phyloP scores from a whole-genome alignment of 2,113 vertebrate species.

The Lycaon pictus region DNA sequence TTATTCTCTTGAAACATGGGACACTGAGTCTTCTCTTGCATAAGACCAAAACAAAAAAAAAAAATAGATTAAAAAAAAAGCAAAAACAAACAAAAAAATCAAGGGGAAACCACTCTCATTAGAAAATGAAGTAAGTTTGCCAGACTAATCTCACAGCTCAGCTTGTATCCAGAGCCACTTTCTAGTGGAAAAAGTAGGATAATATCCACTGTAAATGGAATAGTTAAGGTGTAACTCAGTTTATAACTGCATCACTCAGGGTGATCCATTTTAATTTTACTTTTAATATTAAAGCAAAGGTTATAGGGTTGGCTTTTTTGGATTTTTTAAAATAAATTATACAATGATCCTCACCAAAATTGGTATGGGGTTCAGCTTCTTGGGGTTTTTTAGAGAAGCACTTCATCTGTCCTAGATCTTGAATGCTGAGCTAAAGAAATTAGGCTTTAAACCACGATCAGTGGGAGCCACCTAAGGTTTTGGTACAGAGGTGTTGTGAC shows the following conservation, averaged over 20 bases:
- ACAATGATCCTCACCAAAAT: not conserved
- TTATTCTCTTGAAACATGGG: constrained; percentile 33
- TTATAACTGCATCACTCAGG: not conserved
- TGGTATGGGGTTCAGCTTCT: not conserved
- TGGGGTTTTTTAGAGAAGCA: constrained; percentile 4
- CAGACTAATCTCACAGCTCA: not conserved
- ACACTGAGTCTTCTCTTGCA: not conserved
- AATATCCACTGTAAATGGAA: not conserved
- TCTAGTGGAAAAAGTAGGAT: not conserved
- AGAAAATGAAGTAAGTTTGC: constrained; percentile 36
- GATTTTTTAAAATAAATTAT: not conserved
- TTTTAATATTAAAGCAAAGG: constrained; percentile 33
- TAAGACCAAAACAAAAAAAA: not conserved
- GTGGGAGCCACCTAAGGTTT: not conserved
- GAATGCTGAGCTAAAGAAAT: not conserved
- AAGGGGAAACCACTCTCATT: constrained; percentile 6
- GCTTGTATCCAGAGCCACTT: not conserved
- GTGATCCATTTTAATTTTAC: not conserved
- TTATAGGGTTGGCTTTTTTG: not conserved
- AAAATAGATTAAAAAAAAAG: not conserved
- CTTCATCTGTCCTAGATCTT: not conserved
- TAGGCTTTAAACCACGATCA: not conserved
- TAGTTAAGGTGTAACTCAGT: not conserved
- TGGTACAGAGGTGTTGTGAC: not conserved
- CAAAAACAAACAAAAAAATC: not conserved